These are phyloP conservation scores for Tridacna gigas DNA, from an alignment of 2,888 invertebrate genomes.

Conservation along the genomic window DNA sequence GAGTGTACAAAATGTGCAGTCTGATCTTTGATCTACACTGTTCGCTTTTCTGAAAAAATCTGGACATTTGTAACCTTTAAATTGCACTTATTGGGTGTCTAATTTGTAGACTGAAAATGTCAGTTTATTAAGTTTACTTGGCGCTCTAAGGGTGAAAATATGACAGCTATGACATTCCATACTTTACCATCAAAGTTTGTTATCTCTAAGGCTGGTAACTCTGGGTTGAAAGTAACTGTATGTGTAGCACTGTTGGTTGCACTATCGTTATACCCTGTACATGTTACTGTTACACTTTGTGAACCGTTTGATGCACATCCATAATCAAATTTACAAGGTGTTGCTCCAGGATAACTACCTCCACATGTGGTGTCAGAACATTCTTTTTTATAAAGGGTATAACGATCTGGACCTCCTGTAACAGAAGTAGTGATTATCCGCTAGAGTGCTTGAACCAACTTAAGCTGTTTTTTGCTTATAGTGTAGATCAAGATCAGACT, in stretches of 20 bases:
- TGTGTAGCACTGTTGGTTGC: not conserved
- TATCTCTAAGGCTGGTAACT: conserved; percentile 26
- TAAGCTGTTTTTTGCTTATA: no score
- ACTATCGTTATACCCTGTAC: not conserved
- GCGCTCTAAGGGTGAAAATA: no score
- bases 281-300: not conserved
- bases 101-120: no score
- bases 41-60: no score
- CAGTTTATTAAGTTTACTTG: no score
- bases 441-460: not conserved
- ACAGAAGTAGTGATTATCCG: not conserved
- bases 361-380: not conserved
- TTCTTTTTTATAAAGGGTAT: not conserved
- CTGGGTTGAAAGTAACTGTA: conserved; percentile 10
- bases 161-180: no score
- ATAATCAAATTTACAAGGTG: not conserved
- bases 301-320: not conserved
- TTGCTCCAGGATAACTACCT: conserved; percentile 1
- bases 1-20: no score
- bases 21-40: no score
- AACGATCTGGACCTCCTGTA: not conserved
- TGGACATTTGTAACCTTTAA: no score
- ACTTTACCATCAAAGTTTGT: conserved; percentile 17
- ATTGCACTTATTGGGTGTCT: no score
- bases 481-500: no score